Evolutionary conservation across 2,888 invertebrate species (phyloP).

Genomic region (Ochlodes sylvanus): DNA sequence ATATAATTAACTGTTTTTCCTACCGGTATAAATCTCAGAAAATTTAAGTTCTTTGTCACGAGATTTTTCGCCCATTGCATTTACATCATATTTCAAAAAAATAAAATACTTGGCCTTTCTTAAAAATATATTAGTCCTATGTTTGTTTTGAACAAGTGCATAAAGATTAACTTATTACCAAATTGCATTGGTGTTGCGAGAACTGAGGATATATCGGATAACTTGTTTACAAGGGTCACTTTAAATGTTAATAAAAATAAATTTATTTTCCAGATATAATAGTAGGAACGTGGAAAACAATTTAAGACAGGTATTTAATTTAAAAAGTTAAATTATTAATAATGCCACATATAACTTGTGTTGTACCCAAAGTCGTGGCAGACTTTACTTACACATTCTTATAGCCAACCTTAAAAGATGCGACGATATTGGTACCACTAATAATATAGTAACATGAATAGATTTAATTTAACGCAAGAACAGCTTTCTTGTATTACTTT

Average conservation of each 20-base stretch:
- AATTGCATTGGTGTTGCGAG: not conserved
- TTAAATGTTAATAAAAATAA: not conserved
- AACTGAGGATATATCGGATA: not conserved
- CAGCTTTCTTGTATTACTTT: too few relatives aligned
- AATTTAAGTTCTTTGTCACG: slow-evolving; percentile 22
- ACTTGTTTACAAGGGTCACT: not conserved
- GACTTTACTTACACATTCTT: too few relatives aligned
- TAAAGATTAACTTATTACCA: not conserved
- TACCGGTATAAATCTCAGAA: slow-evolving; percentile 28
- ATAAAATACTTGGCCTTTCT: slow-evolving; percentile 7
- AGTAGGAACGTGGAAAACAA: slow-evolving; percentile 19
- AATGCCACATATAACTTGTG: too few relatives aligned
- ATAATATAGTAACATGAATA: too few relatives aligned
- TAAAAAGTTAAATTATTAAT: not conserved
- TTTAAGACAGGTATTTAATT: not conserved
- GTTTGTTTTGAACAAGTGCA: slow-evolving; percentile 17
- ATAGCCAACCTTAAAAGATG: too few relatives aligned
- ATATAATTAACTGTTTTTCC: not conserved
- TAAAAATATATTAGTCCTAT: slow-evolving; percentile 15
- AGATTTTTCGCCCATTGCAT: slow-evolving; percentile 12
- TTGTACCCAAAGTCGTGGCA: too few relatives aligned
- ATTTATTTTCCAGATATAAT: not conserved
- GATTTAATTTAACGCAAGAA: too few relatives aligned
- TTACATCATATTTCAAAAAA: slow-evolving; percentile 9
- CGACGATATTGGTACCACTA: too few relatives aligned